phyloP scores from a whole-genome alignment of 2,797 vertebrate species.

The Acanthurus lineatus region DNA sequence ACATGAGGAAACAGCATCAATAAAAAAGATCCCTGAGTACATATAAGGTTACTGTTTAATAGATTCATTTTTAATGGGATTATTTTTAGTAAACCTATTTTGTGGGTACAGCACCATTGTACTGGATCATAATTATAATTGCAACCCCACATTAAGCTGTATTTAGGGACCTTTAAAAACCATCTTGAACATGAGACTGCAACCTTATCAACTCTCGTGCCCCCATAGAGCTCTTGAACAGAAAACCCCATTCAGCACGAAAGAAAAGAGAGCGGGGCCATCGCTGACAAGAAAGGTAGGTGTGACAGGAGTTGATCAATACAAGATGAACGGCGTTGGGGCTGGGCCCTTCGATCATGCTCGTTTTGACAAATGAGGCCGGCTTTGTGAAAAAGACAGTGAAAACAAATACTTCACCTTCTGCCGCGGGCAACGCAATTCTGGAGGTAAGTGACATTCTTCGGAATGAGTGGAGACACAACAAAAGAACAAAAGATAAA shows the following conservation, averaged over 20 bases:
- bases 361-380: conserved; percentile 80
- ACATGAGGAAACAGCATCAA: no score
- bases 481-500: conserved; percentile 74
- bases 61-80: not conserved
- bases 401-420: conserved; percentile 79
- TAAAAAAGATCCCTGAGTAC: not conserved
- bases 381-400: conserved; percentile 74
- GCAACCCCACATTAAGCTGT: not conserved
- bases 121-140: not conserved
- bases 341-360: conserved; percentile 60
- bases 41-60: not conserved
- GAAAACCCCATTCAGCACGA: conserved; percentile 45
- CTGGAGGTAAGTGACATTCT: conserved; percentile 74
- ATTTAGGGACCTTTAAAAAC: not conserved
- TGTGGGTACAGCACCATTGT: not conserved
- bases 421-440: conserved; percentile 59
- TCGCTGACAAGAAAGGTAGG: conserved; percentile 72
- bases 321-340: conserved; percentile 72
- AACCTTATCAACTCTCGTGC: conserved; percentile 4
- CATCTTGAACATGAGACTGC: not conserved
- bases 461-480: conserved; percentile 72
- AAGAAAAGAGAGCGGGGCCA: conserved; percentile 54
- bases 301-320: conserved; percentile 80
- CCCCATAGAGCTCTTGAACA: conserved; percentile 36
- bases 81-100: not conserved